Base-by-base conservation (phyloP, 2,113 vertebrate species). In the Electrona antarctica region DNA sequence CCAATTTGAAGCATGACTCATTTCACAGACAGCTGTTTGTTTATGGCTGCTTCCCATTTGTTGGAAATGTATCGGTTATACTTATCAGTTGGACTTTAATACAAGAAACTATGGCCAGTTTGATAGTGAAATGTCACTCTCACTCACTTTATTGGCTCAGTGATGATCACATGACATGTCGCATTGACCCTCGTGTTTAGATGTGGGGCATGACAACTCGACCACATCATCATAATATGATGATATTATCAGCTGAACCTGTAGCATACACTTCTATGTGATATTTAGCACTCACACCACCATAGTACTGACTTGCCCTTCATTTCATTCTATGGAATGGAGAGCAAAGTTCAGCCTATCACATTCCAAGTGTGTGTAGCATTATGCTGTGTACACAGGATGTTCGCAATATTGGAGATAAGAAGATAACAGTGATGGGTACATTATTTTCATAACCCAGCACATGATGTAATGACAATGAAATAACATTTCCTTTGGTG, bases 81-180 rank as follows among this genome's bases (percentile, higher is more conserved):
- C 85, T 91, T 88, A 91, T 91, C 87, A 78, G 80, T 66, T 87
- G 87, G 81, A 90, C 90, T 88, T 89, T 88, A 60, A 79, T 73
- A 82, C 50, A 41, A 78, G 70, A 76, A 79, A 78, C 59, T 21
- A 67, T 64, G 66, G 78, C 61, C 70, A 73, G 73, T 75, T 70
- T 80, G 86, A 87, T 87, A 79, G n/a, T n/a, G n/a, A 84, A 83
- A 62, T 62, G 45, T n/a, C n/a, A n/a, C n/a, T 57, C 61, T 73
- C 71, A 62, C 58, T 41, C 8, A 7, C 77, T 77, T 78, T 7
- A 49, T 48, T 21, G 46, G 48, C 41, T 63, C 60, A 15, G 48
- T 50, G 47, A n/a, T n/a, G n/a, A n/a, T n/a, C n/a, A n/a, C n/a
- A 64, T 60, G 45, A 7, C 28, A 7, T 66, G 50, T 10, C 45